phyloP scores from a whole-genome alignment of 1,140 invertebrate species.

The Tyrophagus putrescentiae region DNA sequence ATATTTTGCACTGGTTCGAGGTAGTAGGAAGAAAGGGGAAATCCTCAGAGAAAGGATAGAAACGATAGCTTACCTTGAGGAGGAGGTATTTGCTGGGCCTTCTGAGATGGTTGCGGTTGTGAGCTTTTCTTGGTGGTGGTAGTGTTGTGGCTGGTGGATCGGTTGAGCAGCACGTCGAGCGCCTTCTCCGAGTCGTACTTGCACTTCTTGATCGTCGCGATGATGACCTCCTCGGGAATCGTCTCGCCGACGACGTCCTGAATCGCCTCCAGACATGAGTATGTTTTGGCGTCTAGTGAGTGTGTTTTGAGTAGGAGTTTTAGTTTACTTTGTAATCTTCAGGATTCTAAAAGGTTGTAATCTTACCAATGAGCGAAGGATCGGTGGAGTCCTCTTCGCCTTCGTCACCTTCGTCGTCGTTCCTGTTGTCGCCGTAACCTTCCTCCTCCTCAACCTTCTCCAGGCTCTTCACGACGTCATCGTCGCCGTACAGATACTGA shows the following conservation, averaged over 20 bases:
- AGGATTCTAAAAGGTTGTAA: not conserved
- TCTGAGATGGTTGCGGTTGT: too few relatives aligned
- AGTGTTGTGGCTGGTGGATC: not conserved
- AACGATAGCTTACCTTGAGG: conserved; percentile 1
- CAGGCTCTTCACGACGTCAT: not conserved
- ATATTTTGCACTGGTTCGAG: too few relatives aligned
- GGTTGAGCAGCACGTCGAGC: conserved; percentile 12
- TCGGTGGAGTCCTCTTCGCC: conserved; percentile 11
- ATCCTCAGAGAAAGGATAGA: too few relatives aligned
- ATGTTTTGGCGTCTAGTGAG: conserved; percentile 43
- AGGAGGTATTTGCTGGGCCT: too few relatives aligned
- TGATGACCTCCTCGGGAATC: conserved; percentile 21
- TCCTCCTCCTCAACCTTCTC: not conserved
- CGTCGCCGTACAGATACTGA: conserved; percentile 3
- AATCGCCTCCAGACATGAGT: conserved; percentile 67
- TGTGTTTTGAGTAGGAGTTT: conserved; percentile 11
- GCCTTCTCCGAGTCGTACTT: conserved; percentile 19
- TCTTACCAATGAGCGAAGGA: conserved; percentile 3
- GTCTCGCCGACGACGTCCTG: conserved; percentile 61
- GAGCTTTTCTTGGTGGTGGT: not conserved
- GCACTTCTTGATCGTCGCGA: not conserved
- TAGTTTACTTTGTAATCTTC: not conserved
- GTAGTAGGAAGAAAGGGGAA: too few relatives aligned
- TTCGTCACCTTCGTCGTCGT: conserved; percentile 10
- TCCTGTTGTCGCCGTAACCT: not conserved